phyloP scores from a whole-genome alignment of 2,888 invertebrate species.

The Troides oblongomaculatus region DNA sequence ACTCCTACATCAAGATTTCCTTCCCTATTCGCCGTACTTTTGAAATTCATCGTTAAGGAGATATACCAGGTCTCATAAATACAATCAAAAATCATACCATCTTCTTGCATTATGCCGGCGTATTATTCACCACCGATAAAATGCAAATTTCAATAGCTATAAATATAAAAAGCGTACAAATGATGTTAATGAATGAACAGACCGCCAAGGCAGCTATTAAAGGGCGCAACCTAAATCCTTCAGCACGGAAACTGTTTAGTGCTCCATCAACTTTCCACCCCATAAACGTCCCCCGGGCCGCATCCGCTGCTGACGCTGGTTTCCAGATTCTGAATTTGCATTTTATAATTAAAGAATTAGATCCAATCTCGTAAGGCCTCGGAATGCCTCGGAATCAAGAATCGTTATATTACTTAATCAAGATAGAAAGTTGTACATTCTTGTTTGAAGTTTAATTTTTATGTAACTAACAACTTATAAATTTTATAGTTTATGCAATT shows the following conservation, averaged over 20 bases:
- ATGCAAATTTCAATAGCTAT: too few relatives aligned
- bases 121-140: too few relatives aligned
- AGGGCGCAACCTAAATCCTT: constrained; percentile 31
- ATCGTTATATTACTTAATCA: neutral
- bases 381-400: neutral
- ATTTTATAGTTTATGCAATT: too few relatives aligned
- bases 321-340: constrained; percentile 60
- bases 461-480: too few relatives aligned
- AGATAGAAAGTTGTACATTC: neutral
- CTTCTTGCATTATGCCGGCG: too few relatives aligned
- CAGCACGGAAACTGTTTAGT: constrained; percentile 30
- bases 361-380: constrained; percentile 33
- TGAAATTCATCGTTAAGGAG: too few relatives aligned
- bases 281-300: constrained; percentile 63
- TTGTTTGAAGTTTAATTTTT: too few relatives aligned
- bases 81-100: too few relatives aligned
- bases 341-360: constrained; percentile 78
- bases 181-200: neutral
- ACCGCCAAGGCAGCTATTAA: constrained; percentile 9
- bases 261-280: constrained; percentile 69
- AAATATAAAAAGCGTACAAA: too few relatives aligned
- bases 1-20: too few relatives aligned
- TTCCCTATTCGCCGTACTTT: too few relatives aligned
- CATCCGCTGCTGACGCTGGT: constrained; percentile 57
- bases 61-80: too few relatives aligned